Percentiles rank a stretch among this genome's conserved stretches.
phyloP scores from a whole-genome alignment of 1,140 invertebrate species.

The Maniola jurtina region DNA sequence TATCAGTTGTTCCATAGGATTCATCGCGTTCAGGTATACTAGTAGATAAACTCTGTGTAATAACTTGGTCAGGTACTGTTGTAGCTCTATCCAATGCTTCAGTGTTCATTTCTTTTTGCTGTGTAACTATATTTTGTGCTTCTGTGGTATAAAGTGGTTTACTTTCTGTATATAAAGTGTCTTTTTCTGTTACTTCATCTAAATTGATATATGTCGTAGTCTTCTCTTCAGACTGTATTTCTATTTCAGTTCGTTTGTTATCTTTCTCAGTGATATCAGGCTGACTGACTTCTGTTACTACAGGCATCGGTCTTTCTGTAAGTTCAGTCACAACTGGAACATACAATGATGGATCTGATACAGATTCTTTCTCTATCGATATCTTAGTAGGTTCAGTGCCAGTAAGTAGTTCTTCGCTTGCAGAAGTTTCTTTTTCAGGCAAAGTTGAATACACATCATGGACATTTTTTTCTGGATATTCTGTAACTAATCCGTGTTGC shows the following conservation, averaged over 20 bases:
- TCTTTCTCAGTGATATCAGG: neutral
- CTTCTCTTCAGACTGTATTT: neutral
- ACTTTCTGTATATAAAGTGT: neutral
- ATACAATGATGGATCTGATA: neutral
- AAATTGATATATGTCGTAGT: neutral
- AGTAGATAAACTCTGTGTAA: neutral
- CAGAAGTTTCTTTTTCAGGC: neutral
- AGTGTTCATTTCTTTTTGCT: constrained; percentile 4
- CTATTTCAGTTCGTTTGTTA: neutral
- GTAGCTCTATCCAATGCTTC: neutral
- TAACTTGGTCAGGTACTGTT: constrained; percentile 1
- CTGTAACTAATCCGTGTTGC: neutral
- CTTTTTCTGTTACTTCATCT: neutral
- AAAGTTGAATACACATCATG: neutral
- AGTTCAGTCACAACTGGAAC: neutral
- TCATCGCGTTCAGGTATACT: neutral
- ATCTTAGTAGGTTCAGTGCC: neutral
- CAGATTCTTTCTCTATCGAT: neutral
- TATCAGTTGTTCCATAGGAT: neutral
- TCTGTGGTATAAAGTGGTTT: constrained; percentile 6
- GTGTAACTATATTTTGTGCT: neutral
- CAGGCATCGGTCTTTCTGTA: neutral
- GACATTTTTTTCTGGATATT: neutral
- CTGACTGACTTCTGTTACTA: neutral
- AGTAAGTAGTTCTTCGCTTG: too few species aligned